Base-by-base conservation (phyloP, 2,797 vertebrate genomes). In the Brotula barbata region DNA sequence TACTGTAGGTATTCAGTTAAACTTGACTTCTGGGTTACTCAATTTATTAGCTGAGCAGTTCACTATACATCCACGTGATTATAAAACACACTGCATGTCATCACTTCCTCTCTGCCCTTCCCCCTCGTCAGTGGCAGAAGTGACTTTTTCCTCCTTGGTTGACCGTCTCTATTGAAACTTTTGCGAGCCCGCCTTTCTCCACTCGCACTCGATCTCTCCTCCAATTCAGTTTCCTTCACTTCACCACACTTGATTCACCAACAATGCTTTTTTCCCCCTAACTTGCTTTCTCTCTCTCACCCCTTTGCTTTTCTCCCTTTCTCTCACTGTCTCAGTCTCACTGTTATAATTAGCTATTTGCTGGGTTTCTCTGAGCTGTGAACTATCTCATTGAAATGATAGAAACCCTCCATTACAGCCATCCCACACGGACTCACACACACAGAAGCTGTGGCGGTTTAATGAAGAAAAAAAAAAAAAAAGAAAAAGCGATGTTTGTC, bases 341-440 rank as follows among this genome's bases (percentile, higher is more conserved):
- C 46, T 66, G 60, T 52, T 51, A 81, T 83, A 85, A 86, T 83
- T 71, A 85, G 76, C 83, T 71, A 82, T 86, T 82, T 81, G 80
- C 83, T 25, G 76, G 69, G 78, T 78, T 79, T 73, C 74, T 82
- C 52, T 64, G 69, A 80, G 80, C 81, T 66, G 77, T 79, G 80
- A 80, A 81, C 75, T 47, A 68, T 67, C 81, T 73, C 81, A 68
- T 54, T 77, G 76, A 80, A 60, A 64, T 77, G 80, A 84, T 73
- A 83, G 70, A 79, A 82, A 82, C 68, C 72, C 63, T 78, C 64
- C 66, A 87, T 86, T 86, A 86, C 55, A 63, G 54, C 58, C 73
- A 49, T 51, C 53, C 4, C 25, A 28, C 25, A 28, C 25, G 7
- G 4, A 28, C 25, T 4, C 25, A 28, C 25, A 28, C 25, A 28